Conservation (phyloP, 2,797 vertebrate genomes). For the Paguma larvata region DNA sequence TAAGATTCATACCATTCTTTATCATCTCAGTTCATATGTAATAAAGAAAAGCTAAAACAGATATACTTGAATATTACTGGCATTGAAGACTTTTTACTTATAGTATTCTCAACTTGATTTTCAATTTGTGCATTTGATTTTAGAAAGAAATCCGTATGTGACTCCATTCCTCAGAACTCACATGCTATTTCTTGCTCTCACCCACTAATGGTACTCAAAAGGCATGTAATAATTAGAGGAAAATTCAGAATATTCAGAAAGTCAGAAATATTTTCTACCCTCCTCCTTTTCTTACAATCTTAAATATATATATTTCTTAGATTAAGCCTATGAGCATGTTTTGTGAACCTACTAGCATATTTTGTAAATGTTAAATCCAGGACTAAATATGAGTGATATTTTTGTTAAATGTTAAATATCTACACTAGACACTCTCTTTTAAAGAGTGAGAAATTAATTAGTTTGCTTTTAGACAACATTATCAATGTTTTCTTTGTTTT, state of each 20-base stretch:
- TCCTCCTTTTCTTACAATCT: not conserved
- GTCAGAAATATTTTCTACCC: not conserved
- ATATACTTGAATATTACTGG: not conserved
- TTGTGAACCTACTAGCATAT: not conserved
- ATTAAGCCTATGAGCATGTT: not conserved
- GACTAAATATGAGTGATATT: not conserved
- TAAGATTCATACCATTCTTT: not conserved
- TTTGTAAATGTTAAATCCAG: conserved; percentile 11
- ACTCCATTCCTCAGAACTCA: not conserved
- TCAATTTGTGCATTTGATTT: not conserved
- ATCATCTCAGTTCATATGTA: not conserved
- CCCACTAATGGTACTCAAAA: not conserved
- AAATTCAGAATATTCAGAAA: not conserved
- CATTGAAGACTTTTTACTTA: not conserved
- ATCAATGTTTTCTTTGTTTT: not conserved
- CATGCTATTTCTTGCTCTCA: not conserved
- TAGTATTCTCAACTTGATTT: not conserved
- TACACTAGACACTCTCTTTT: not conserved
- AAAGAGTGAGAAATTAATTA: not conserved
- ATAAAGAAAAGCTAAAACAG: not conserved
- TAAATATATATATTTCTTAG: not conserved
- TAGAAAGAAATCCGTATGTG: not conserved
- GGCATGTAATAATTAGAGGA: not conserved
- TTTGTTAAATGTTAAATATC: not conserved
- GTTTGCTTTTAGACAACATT: not conserved